Conservation (phyloP, 2,888 invertebrate genomes). For the Tachystola acroxantha region DNA sequence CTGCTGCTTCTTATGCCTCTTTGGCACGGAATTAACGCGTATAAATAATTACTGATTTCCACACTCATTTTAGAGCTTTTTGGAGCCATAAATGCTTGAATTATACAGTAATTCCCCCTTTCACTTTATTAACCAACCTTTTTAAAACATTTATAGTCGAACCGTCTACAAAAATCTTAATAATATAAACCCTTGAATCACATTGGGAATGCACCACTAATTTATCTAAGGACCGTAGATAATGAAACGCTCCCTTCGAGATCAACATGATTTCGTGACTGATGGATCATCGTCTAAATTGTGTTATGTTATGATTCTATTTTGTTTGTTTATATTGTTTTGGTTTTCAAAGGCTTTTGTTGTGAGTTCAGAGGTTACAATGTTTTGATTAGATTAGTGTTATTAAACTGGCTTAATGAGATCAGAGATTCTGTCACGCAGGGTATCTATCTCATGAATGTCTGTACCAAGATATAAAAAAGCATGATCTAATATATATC, state of each 20-base stretch:
- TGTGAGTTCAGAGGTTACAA: not conserved
- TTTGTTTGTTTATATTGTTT: constrained; percentile 3
- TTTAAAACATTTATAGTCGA: no score
- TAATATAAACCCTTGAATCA: not conserved
- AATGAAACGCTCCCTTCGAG: not conserved
- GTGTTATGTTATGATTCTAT: not conserved
- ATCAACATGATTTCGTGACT: not conserved
- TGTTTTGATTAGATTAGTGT: not conserved
- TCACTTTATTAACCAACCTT: not conserved
- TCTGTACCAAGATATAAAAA: no score
- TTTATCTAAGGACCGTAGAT: not conserved
- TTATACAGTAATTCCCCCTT: no score
- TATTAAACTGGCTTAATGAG: not conserved
- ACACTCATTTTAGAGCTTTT: no score
- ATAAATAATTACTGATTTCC: no score
- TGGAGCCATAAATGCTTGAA: no score
- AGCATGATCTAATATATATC: no score
- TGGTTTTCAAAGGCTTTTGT: constrained; percentile 2
- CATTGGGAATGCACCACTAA: not conserved
- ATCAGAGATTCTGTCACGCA: not conserved
- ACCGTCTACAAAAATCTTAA: not conserved
- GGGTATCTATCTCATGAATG: no score
- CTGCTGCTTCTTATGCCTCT: no score
- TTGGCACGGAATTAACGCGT: no score
- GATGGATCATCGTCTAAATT: not conserved